Evolutionary conservation across 1,140 invertebrate genomes (phyloP), one percentile per base, ranked within the genome.

Genomic region (Catajapyx aquilonaris): DNA sequence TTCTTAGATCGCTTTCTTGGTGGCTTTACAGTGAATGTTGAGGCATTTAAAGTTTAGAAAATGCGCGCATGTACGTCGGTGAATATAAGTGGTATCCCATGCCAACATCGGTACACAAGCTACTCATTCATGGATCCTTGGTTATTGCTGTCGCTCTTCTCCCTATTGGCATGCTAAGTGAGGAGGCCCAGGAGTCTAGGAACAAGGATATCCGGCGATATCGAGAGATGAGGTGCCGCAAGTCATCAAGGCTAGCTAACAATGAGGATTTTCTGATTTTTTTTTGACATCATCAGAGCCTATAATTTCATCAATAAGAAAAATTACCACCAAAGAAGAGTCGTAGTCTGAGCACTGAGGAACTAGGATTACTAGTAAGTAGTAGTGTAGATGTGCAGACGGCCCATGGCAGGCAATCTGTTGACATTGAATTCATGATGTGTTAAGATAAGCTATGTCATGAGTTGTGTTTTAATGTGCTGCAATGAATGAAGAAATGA

Each of bases 101-200:
- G 39, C 42, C 46, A 35, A 40, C 38, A 7, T 30, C 34, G 16
- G 40, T 45, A 4, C 46, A 48, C 22, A 41, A 46, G 20, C 15
- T 50, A 15, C 33, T 53, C 2, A 44, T 49, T 10, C 49, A 54
- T 42, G 47, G 48, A 30, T 21, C 30, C 32, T 38, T 46, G 17
- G 46, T 55, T 25, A 45, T 54, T 7, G 7, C 28, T 30, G 5
- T 25, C 16, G 39, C 38, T 17, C 28, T 41, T 18, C 31, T 56
- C 22, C 52, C 56, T 17, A 49, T 57, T 20, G 54, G 51, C 5
- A 40, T 49, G 39, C 34, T 55, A 4, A 47, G 47, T 15, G 52
- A 55, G 46, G 49, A 55, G 28, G 51, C 49, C 5, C 47, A 47
- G 33, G 53, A 58, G 38, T 30, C 48, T 3, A 35, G 41, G 16